These are phyloP conservation scores for Tetrao urogallus DNA, from an alignment of 2,113 vertebrate species.

Conservation along the genomic window DNA sequence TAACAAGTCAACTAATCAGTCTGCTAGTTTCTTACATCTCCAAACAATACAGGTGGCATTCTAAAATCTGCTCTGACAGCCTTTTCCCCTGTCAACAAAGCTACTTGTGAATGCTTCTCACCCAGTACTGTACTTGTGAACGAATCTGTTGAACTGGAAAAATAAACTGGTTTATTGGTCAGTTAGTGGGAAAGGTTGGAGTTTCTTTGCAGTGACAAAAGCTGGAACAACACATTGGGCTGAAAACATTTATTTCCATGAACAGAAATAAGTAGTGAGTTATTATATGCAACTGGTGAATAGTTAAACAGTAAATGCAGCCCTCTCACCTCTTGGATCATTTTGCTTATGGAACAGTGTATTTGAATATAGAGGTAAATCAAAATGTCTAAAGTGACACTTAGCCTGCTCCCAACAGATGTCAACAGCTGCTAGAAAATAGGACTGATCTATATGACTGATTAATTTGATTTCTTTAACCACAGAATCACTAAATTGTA, in stretches of 20 bases:
- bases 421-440: background rate
- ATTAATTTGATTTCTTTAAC: background rate
- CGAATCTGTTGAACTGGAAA: slow-evolving; percentile 20
- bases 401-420: background rate
- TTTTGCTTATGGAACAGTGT: background rate
- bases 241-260: background rate
- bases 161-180: background rate
- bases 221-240: background rate
- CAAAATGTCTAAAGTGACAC: background rate
- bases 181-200: background rate
- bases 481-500: no score
- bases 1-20: background rate
- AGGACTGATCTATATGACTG: background rate
- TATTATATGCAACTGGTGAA: background rate
- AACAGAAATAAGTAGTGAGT: background rate
- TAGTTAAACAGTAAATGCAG: background rate
- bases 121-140: background rate
- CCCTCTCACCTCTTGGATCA: background rate
- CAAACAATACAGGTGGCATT: slow-evolving; percentile 7
- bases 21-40: background rate
- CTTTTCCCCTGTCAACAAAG: slow-evolving; percentile 6
- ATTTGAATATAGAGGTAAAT: background rate
- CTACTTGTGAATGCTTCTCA: background rate
- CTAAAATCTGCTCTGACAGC: slow-evolving; percentile 27
- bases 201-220: background rate